Evolutionary conservation across 2,113 vertebrate genomes (phyloP), one percentile per base, ranked within the genome.

Genomic region (Danio rerio): DNA sequence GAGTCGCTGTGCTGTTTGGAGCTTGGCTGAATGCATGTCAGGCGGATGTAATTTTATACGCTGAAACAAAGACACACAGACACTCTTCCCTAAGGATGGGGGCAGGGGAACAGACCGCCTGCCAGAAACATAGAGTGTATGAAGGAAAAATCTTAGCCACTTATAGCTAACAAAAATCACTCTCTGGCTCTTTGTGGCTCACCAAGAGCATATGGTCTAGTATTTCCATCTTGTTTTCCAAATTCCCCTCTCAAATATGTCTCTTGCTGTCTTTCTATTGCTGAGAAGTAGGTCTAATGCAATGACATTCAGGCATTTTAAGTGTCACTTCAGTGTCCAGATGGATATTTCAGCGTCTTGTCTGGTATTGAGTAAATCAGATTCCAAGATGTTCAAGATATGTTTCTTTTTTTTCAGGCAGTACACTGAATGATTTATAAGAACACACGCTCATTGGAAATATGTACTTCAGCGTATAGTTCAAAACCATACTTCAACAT

Each of bases 11-110:
- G 52, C 10, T 75, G 81, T 76, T 86, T 86, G 84, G 81, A 83
- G 70, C 68, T 42, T 18, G 82, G 16, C 78, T 72, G 65, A 78
- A 66, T 73, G 66, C 59, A 71, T 83, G 82, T 83, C 82, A 86
- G 71, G 82, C 74, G 59, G 61, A 86, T 86, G 66, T 78, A 84
- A 86, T 81, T 81, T 84, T 70, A 65, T 56, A 45, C 9, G 74
- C 83, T 79, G 45, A 84, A 53, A 82, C 62, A 80, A 58, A 81
- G 72, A 81, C 78, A 77, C 78, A 70, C 77, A 68, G 81, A 61
- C 71, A 76, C 72, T 81, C 79, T 76, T 83, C 55, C 53, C 50
- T 63, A 55, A 78, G 76, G 77, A 69, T 62, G 49, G 75, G 71
- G 81, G 18, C 15, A 40, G 63, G 62, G 12, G 53, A 79, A 58